These are phyloP conservation scores for Electrona antarctica DNA, from an alignment of 2,113 vertebrate species.

Conservation along the genomic window DNA sequence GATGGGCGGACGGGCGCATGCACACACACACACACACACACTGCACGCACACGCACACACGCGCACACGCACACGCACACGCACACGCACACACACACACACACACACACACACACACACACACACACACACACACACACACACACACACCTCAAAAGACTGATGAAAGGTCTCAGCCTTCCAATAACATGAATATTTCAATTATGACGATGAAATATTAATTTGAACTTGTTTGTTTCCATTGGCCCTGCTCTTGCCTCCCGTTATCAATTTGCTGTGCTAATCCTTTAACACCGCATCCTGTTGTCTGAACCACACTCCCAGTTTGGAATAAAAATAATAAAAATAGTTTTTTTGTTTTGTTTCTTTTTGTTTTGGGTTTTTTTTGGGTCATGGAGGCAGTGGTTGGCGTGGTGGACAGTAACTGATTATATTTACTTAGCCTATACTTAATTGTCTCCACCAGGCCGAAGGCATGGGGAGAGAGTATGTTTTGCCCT, in stretches of 20 bases:
- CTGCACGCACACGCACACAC: no score
- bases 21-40: no score
- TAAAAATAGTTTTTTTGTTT: no score
- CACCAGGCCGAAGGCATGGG: not conserved
- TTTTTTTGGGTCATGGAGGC: no score
- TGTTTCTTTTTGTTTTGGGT: no score
- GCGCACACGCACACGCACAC: not conserved
- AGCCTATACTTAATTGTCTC: no score
- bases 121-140: constrained; percentile 1
- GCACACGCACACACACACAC: not conserved
- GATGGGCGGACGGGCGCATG: no score
- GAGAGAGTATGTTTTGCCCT: not conserved
- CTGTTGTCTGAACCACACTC: constrained; percentile 22
- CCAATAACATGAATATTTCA: constrained; percentile 88
- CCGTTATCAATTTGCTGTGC: constrained; percentile 67
- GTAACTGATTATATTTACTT: no score
- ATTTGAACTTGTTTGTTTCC: constrained; percentile 47
- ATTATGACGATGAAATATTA: constrained; percentile 84
- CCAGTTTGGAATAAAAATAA: no score
- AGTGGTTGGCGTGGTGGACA: no score
- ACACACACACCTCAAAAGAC: constrained; percentile 64
- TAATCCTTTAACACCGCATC: constrained; percentile 29
- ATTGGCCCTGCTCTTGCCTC: constrained; percentile 58
- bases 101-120: constrained; percentile 7
- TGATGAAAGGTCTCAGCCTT: constrained; percentile 82